Evolutionary conservation across 2,113 vertebrate species (phyloP).

Genomic region (Mesitornis unicolor): DNA sequence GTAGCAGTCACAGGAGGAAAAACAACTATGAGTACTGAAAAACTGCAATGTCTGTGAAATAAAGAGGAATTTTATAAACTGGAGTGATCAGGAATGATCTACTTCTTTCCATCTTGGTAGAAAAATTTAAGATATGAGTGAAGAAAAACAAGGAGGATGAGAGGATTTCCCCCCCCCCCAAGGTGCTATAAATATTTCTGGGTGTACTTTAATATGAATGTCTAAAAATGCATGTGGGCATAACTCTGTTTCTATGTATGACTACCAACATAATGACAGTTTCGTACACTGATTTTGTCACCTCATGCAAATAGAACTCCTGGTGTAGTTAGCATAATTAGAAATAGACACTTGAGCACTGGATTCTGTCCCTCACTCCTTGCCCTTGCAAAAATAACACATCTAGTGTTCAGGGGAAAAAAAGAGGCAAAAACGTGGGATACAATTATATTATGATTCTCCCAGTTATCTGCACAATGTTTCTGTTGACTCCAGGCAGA

Average conservation of each 20-base stretch:
- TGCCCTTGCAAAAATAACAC: conserved; percentile 10
- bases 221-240: background rate
- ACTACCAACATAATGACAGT: background rate
- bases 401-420: background rate
- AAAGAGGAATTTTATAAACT: background rate
- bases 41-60: background rate
- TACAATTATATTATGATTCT: background rate
- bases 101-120: background rate
- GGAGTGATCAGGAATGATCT: background rate
- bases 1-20: background rate
- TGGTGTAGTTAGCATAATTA: conserved; percentile 23
- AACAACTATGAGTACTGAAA: background rate
- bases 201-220: background rate
- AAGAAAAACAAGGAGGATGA: background rate
- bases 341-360: background rate
- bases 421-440: background rate
- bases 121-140: background rate
- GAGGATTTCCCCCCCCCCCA: background rate
- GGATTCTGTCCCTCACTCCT: background rate
- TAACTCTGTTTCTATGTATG: conserved; percentile 16
- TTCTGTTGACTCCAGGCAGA: background rate
- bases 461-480: background rate
- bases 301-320: conserved; percentile 33
- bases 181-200: background rate
- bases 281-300: conserved; percentile 28